Evolutionary conservation across 1,140 invertebrate species (phyloP).

Genomic region (Leucophenga varia): DNA sequence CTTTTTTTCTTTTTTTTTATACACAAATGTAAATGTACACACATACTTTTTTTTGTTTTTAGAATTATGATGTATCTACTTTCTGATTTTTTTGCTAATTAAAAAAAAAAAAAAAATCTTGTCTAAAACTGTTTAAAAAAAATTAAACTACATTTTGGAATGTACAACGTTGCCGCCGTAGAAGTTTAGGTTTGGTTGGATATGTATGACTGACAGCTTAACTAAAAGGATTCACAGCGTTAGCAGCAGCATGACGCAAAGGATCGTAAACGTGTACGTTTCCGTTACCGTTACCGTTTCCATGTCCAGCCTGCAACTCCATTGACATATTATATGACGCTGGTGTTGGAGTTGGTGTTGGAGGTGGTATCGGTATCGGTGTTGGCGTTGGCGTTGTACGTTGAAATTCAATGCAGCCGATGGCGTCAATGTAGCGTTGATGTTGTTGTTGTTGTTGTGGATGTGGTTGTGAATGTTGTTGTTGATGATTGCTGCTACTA

Average conservation of each 20-base stretch:
- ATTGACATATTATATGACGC: background rate
- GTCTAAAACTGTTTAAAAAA: slow-evolving; percentile 12
- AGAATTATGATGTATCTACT: slow-evolving; percentile 12
- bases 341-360: slow-evolving; percentile 3
- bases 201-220: slow-evolving; percentile 35
- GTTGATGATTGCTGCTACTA: background rate
- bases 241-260: too few relatives aligned
- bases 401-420: too few relatives aligned
- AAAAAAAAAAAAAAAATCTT: slow-evolving; percentile 31
- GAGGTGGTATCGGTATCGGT: slow-evolving; percentile 9
- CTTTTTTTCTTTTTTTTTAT: too few relatives aligned
- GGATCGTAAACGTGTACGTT: too few relatives aligned
- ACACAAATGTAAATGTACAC: slow-evolving; percentile 14
- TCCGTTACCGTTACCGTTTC: too few relatives aligned
- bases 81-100: slow-evolving; percentile 32
- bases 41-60: slow-evolving; percentile 12
- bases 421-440: background rate
- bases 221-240: too few relatives aligned
- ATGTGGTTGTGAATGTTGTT: slow-evolving; percentile 13
- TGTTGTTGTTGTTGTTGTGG: slow-evolving; percentile 10
- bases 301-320: too few relatives aligned
- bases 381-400: slow-evolving; percentile 1
- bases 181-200: slow-evolving; percentile 4
- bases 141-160: slow-evolving; percentile 11
- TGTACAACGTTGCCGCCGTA: slow-evolving; percentile 6